Conservation (phyloP, 2,888 invertebrate species). For the Taenaris catops region DNA sequence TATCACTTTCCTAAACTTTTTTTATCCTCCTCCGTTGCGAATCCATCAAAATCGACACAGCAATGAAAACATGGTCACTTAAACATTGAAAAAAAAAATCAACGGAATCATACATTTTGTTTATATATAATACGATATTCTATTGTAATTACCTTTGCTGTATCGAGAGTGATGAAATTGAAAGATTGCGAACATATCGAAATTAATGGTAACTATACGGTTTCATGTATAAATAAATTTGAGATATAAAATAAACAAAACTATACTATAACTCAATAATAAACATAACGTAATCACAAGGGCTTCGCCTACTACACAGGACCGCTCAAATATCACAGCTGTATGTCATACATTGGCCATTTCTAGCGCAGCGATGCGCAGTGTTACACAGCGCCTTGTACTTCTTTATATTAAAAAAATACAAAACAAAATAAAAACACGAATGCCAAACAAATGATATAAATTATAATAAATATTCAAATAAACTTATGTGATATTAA, state of each 20-base stretch:
- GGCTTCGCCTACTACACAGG: constrained; percentile 4
- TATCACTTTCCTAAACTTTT: constrained; percentile 52
- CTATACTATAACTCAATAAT: constrained; percentile 13
- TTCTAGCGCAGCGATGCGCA: no score
- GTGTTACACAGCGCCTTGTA: no score
- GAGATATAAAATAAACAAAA: constrained; percentile 33
- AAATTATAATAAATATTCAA: no score
- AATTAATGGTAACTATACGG: constrained; percentile 34
- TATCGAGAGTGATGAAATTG: constrained; percentile 21
- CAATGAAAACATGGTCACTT: constrained; percentile 16
- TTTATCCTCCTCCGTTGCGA: constrained; percentile 21
- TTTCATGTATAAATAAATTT: constrained; percentile 28
- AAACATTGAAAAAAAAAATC: constrained; percentile 6
- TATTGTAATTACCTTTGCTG: constrained; percentile 1
- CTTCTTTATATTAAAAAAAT: no score
- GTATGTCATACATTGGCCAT: no score
- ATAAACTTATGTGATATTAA: no score
- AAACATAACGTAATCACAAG: constrained; percentile 2
- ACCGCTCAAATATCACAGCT: no score
- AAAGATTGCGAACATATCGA: constrained; percentile 24
- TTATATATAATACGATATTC: constrained; percentile 4
- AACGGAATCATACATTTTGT: background rate
- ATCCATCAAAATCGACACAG: constrained; percentile 25
- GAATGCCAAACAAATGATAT: no score
- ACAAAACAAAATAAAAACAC: no score